phyloP scores from a whole-genome alignment of 2,797 vertebrate species.

The Pangasius krempfi region DNA sequence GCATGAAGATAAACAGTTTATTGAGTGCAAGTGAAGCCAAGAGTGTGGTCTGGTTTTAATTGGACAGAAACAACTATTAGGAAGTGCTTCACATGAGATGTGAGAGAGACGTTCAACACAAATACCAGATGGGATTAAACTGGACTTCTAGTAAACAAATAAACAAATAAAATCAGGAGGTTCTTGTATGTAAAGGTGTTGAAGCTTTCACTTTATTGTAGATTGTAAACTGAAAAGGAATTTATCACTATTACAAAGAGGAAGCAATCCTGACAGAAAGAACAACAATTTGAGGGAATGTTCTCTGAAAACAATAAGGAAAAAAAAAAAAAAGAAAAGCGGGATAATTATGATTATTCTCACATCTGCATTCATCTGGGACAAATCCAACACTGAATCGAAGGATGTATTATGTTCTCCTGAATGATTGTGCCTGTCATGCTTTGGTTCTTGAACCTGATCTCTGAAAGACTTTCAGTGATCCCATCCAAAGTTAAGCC shows the following conservation, averaged over 20 bases:
- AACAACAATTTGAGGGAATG: neutral
- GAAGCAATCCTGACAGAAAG: neutral
- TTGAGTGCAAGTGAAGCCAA: conserved; percentile 11
- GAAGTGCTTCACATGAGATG: conserved; percentile 11
- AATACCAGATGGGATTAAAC: conserved; percentile 16
- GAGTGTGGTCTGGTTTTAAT: conserved; percentile 28
- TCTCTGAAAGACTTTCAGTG: neutral
- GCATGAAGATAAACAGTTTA: conserved; percentile 25
- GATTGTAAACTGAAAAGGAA: conserved; percentile 63
- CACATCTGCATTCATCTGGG: conserved; percentile 1
- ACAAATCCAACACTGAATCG: conserved; percentile 2
- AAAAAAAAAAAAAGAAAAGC: neutral
- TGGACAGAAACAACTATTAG: conserved; percentile 28
- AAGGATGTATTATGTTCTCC: conserved; percentile 6
- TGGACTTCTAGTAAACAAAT: conserved; percentile 25
- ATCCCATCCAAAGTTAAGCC: neutral
- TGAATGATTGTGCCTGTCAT: neutral
- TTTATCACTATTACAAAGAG: conserved; percentile 4
- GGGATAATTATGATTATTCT: conserved; percentile 7
- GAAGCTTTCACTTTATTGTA: conserved; percentile 25
- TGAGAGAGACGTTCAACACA: conserved; percentile 2
- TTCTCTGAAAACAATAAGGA: neutral
- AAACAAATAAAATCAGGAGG: conserved; percentile 6
- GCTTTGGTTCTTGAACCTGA: neutral
- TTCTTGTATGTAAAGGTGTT: conserved; percentile 1